Evolutionary conservation across 2,113 vertebrate species (phyloP), one percentile per base, ranked within the genome.

Genomic region (Bombycilla garrulus): DNA sequence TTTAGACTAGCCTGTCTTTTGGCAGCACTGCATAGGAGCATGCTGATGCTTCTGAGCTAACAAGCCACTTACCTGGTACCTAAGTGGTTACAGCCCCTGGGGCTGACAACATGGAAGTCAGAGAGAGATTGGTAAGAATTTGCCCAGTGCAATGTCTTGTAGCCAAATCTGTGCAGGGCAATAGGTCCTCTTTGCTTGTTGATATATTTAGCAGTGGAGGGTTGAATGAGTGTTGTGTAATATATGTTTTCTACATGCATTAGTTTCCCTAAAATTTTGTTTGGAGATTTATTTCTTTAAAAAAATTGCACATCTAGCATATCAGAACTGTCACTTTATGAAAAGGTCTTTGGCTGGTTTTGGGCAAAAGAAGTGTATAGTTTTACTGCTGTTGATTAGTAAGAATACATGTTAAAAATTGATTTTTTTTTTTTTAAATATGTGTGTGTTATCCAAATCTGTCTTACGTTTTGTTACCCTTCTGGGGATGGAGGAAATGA

Each of bases 251-350:
- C 50, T 51, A 33, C 45, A 61, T 79, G 50, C 64, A 38, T 91
- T 92, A 80, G n/a, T 36, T 65, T 90, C 31, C 45, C 53, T 36
- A 31, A 60, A 62, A 24, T 82, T 81, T 58, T 90, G 40, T 67
- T 80, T 61, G 73, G 61, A 79, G 57, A 69, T 21, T 50, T 51
- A 14, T 42, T 87, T 51, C 15, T 67, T 66, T 66, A 31, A 3
- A 28, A 40, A 48, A 47, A 11, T 4, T 4, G 3, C 8, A 8
- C 10, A 16, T 70, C 74, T 84, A 70, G 15, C 0, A 0, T 61
- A 12, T 77, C 1, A 3, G 45, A 79, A 44, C 24, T 74, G 35
- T 50, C 33, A 31, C 13, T 66, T 71, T 10, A 44, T 85, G 16
- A 15, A 7, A 56, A 82, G 9, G 29, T 38, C 40, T 76, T 66